phyloP scores from a whole-genome alignment of 1,140 invertebrate species.

The Diuraphis noxia region DNA sequence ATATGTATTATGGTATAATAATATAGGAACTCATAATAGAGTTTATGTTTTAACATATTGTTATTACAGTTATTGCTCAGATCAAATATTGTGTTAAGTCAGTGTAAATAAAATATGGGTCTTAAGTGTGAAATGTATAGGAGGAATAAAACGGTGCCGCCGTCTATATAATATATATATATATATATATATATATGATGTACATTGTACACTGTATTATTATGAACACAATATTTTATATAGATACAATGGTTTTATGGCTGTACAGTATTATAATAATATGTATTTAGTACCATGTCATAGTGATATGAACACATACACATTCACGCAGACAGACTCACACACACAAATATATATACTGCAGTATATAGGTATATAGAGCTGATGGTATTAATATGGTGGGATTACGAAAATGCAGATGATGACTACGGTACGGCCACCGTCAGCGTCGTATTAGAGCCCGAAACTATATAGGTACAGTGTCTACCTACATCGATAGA shows the following conservation, averaged over 20 bases:
- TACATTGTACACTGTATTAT: no score
- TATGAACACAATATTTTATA: neutral
- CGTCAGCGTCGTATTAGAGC: neutral
- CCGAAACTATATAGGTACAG: neutral
- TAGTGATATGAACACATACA: neutral
- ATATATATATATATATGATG: no score
- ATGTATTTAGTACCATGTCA: neutral
- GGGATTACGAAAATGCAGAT: conserved; percentile 5
- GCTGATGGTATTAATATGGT: neutral
- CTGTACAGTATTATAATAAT: neutral
- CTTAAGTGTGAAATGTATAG: neutral
- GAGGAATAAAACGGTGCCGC: neutral
- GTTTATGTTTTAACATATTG: neutral
- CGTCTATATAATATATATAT: neutral
- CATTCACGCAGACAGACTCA: neutral
- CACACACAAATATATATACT: neutral
- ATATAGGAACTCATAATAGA: neutral
- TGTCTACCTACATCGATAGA: neutral
- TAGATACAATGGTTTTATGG: conserved; percentile 3
- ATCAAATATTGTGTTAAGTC: conserved; percentile 4
- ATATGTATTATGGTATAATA: neutral
- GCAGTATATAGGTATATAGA: neutral
- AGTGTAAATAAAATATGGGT: neutral
- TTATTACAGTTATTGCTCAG: conserved; percentile 8
- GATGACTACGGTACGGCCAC: neutral